Evolutionary conservation across 1,140 invertebrate species (phyloP), one percentile per base, ranked within the genome.

Genomic region (Diorhabda sublineata): DNA sequence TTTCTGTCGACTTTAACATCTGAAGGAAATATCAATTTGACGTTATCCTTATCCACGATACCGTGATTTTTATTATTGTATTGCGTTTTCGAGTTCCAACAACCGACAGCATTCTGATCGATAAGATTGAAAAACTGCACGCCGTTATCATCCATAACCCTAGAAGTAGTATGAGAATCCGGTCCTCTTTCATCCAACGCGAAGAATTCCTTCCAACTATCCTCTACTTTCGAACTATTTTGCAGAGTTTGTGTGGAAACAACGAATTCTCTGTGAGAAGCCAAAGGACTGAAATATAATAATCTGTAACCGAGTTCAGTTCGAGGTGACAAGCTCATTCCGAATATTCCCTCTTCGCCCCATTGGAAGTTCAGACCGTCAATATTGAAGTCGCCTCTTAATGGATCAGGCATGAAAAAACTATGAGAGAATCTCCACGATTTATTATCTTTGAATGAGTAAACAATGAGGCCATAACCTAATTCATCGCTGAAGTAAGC

Each of bases 401-500:
- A 76, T 0, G 92, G 92, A 78, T 94, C 92, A 0, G 92, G 91
- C 80, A 90, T 85, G 78, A 93, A 92, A 78, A 85, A 93, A 63
- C 89, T 88, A 73, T 94, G 91, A 8, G 79, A 83, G 72, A 91
- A 86, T 69, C 91, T 84, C 91, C 91, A 94, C 2, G 91, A 92
- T 70, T 84, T 88, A 77, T 93, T 90, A 67, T 86, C 79, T 72
- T 87, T 83, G 86, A 88, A 91, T 0, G 90, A 92, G 77, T 93
- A 94, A 3, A 88, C 86, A 47, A 94, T 89, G 2, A 94, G 77
- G 2, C 91, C 91, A 73, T 93, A 93, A 9, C 91, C 91, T 2
- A 92, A 80, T 78, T 93, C 91, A 75, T 94, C 91, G 0, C 91
- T 91, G 79, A 92, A 88, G 73, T 94, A 94, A 2, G 91, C 91